Percentiles rank a stretch among this genome's conserved stretches.
Conservation (phyloP, 2,797 vertebrate genomes). For the Delichon dasypus region DNA sequence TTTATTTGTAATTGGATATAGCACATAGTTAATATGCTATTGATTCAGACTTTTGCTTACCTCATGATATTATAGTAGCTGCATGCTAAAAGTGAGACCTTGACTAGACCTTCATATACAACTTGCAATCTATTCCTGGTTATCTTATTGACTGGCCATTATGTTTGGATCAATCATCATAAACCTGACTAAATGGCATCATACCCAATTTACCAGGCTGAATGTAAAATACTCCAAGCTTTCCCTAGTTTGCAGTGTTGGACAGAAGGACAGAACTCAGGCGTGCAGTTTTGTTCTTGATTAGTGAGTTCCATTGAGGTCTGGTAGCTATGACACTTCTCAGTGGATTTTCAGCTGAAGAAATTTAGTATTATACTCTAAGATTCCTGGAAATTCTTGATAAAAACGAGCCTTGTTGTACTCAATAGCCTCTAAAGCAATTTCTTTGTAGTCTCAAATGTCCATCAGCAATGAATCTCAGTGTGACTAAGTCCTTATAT, state of each 20-base stretch:
- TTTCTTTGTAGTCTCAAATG: neutral
- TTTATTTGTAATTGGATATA: neutral
- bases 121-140: neutral
- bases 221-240: neutral
- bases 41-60: neutral
- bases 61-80: neutral
- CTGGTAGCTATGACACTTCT: neutral
- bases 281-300: neutral
- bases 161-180: constrained; percentile 20
- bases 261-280: neutral
- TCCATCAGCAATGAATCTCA: neutral
- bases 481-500: neutral
- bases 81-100: neutral
- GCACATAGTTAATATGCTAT: neutral
- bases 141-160: constrained; percentile 12
- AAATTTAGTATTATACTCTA: neutral
- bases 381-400: neutral
- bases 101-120: constrained; percentile 5
- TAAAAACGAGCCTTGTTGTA: neutral
- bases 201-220: neutral
- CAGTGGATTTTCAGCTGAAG: neutral
- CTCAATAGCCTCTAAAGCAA: neutral
- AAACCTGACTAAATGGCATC: neutral
- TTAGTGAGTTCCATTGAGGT: neutral
- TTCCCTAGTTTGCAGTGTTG: neutral